These are phyloP conservation scores for Cephus pygmeus DNA, from an alignment of 2,888 invertebrate species.

Conservation along the genomic window DNA sequence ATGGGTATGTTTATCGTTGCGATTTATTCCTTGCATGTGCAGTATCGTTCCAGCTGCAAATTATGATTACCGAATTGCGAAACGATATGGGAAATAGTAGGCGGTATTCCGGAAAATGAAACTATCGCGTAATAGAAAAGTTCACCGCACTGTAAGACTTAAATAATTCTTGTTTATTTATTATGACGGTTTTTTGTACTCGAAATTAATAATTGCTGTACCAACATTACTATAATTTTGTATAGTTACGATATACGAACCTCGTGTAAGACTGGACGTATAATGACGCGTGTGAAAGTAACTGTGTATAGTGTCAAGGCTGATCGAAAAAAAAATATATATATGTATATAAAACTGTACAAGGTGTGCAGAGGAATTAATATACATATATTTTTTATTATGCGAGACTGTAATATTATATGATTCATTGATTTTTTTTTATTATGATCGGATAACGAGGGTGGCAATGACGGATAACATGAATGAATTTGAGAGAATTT, in stretches of 20 bases:
- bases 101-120: not conserved
- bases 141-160: not conserved
- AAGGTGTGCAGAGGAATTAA: not conserved
- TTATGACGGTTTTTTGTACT: not conserved
- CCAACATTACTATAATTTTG: not conserved
- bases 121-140: not conserved
- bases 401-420: not conserved
- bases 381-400: not conserved
- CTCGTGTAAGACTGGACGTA: not conserved
- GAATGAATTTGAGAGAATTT: constrained; percentile 26
- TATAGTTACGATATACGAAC: not conserved
- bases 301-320: not conserved
- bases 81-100: not conserved
- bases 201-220: not conserved
- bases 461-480: not conserved
- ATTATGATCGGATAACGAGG: too few species aligned
- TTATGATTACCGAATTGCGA: not conserved
- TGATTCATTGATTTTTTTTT: not conserved
- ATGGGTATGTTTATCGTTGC: not conserved
- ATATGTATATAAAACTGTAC: not conserved
- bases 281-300: not conserved
- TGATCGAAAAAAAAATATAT: not conserved
- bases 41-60: not conserved
- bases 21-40: not conserved
- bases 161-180: not conserved